Evolutionary conservation across 2,797 vertebrate species (phyloP), one percentile per base, ranked within the genome.

Genomic region (Harpagifer antarcticus): DNA sequence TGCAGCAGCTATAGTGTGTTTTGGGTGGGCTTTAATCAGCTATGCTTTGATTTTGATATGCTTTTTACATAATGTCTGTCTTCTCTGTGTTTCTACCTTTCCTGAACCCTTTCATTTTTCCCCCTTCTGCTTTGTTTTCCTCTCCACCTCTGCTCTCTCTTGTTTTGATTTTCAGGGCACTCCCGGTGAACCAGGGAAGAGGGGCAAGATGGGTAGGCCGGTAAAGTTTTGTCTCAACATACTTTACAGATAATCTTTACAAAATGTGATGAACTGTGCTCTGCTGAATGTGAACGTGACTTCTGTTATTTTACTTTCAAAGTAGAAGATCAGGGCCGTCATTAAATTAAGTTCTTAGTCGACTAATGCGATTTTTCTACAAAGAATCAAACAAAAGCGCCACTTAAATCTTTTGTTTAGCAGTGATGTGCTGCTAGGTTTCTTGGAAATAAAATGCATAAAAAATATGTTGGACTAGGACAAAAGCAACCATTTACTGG

Each of bases 161-260:
- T 55, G 12, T 74, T 80, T 79, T 73, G 17, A 52, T 82, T 93
- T 88, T 48, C 90, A 99, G 97, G 97, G 97, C 83, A 92, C 95
- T 87, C 96, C 97, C 79, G 97, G 97, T 65, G 85, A 95, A 94
- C 96, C 95, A 90, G 97, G 97, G 94, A 96, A 97, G 97, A 99
- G 95, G 97, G 97, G 97, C 96, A 96, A 97, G 96, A 98, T 97
- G 97, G 97, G 97, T 98, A 98, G 97, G 97, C 97, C 97, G 97
- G 97, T 99, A 99, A 98, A 97, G 97, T 97, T 98, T 98, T 98
- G 91, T 97, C 96, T 96, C 96, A 95, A 94, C 97, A 96, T 97
- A 96, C 88, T 97, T 97, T 76, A 95, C 94, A 95, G 93, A 95
- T 65, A 84, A 79, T 65, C 58, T 86, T 86, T 76, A 80, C 62